phyloP scores from a whole-genome alignment of 2,113 vertebrate species.

The Cyprinodon brontotheroides region DNA sequence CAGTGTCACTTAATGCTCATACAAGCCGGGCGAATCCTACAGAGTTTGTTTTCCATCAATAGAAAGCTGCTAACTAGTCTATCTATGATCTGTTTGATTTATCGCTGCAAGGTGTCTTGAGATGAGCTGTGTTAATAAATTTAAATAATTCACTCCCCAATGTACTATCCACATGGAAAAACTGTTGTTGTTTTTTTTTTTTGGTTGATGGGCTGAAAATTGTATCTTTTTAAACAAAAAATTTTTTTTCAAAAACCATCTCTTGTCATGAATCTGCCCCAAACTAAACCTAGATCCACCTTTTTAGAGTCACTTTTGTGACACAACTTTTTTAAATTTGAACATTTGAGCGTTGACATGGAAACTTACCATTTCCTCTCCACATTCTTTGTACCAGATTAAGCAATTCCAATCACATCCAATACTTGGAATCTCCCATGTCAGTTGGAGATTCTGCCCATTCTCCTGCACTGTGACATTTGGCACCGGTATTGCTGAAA shows the following conservation, averaged over 20 bases:
- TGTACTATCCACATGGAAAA: too few relatives aligned
- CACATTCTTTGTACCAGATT: conserved; percentile 49
- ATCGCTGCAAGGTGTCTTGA: too few relatives aligned
- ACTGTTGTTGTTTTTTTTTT: too few relatives aligned
- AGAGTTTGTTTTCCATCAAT: too few relatives aligned
- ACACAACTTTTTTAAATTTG: not conserved
- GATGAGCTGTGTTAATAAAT: too few relatives aligned
- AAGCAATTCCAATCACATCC: not conserved
- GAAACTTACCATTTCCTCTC: not conserved
- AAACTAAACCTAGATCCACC: not conserved
- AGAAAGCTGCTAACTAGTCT: too few relatives aligned
- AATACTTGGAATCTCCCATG: not conserved
- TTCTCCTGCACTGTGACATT: conserved; percentile 1
- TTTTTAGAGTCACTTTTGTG: not conserved
- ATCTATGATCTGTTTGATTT: too few relatives aligned
- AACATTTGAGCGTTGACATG: not conserved
- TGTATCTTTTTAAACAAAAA: too few relatives aligned
- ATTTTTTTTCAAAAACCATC: not conserved
- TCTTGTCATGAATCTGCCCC: not conserved
- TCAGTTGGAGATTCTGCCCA: not conserved
- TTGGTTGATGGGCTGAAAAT: too few relatives aligned
- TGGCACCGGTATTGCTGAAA: conserved; percentile 31
- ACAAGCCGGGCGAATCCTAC: too few relatives aligned
- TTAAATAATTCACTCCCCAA: too few relatives aligned
- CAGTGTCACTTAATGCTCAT: too few relatives aligned